Evolutionary conservation across 2,113 vertebrate species (phyloP), one percentile per base, ranked within the genome.

Genomic region (Coryphaenoides rupestris): DNA sequence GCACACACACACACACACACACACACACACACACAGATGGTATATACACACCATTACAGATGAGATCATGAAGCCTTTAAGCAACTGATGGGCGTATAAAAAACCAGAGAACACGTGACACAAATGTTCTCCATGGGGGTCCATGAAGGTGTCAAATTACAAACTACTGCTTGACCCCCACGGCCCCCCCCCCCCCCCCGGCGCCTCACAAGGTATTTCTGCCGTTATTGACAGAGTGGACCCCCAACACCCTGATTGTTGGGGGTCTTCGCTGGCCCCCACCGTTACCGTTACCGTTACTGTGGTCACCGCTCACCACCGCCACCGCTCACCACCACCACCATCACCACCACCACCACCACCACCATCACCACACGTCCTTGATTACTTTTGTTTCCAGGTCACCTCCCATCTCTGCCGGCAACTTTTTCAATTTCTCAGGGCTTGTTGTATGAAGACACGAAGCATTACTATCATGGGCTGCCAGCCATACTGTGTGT

Each of bases 361-460:
- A n/a, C n/a, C n/a, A n/a, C n/a, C n/a, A n/a, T n/a, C 81, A 79
- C 60, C 76, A 77, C 71, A 61, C 67, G 77, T 69, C 78, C 71
- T 16, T 89, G 88, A 90, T 90, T 89, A 84, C 87, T 89, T 91
- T 90, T 90, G 86, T 91, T 91, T 88, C 86, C 80, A 84, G 86
- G 86, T 89, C 88, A 87, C 77, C 84, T 90, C 86, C 82, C 79
- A 88, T 91, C 87, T 78, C 73, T 85, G 58, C 84, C 90, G 83
- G 84, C 91, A 91, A 84, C 65, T 91, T 91, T 92, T 91, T 77
- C 89, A 93, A 92, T 95, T 93, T 94, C 88, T 90, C 81, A 84
- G 81, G 82, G 85, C 89, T 86, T 70, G 75, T 90, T 92, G 88
- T 87, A 72, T 89, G 86, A 85, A 91, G 84, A 86, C 80, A 87